Evolutionary conservation across 35 echinoderm and acorn worm genomes (phyloP).

Genomic region (Eucidaris tribuloides): DNA sequence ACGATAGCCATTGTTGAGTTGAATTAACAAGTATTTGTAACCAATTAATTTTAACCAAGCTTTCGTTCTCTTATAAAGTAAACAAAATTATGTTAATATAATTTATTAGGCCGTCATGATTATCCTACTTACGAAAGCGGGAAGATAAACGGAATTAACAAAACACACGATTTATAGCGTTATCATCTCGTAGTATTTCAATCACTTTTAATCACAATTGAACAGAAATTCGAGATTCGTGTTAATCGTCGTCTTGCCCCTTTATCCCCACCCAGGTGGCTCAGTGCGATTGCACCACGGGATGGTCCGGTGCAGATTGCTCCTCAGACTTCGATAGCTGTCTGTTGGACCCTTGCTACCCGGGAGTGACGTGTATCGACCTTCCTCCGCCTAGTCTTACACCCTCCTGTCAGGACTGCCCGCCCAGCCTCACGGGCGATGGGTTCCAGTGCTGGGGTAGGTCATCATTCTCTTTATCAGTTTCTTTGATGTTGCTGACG

Average conservation of each 20-base stretch:
- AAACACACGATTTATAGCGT: background rate
- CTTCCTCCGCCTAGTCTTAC: background rate
- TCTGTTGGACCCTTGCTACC: conserved; percentile 44
- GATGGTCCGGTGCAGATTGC: conserved; percentile 39
- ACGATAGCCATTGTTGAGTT: no score
- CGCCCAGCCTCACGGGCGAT: conserved; percentile 50
- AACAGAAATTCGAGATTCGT: background rate
- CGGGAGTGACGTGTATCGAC: conserved; percentile 71
- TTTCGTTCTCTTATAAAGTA: no score
- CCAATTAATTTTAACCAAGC: no score
- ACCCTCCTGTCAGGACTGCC: conserved; percentile 38
- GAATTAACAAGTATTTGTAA: no score
- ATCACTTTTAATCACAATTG: background rate
- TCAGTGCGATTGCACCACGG: conserved; percentile 35
- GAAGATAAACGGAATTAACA: no score
- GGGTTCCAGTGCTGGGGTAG: conserved; percentile 59
- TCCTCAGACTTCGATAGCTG: conserved; percentile 47
- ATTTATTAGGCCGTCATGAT: no score
- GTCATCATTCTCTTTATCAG: no score
- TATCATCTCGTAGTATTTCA: background rate
- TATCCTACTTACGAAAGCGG: no score
- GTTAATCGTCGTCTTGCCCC: background rate
- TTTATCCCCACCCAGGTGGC: conserved; percentile 42
- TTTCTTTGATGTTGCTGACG: no score
- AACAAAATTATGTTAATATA: no score